Evolutionary conservation across 2,888 invertebrate species (phyloP).

Genomic region (Emmelina monodactyla): DNA sequence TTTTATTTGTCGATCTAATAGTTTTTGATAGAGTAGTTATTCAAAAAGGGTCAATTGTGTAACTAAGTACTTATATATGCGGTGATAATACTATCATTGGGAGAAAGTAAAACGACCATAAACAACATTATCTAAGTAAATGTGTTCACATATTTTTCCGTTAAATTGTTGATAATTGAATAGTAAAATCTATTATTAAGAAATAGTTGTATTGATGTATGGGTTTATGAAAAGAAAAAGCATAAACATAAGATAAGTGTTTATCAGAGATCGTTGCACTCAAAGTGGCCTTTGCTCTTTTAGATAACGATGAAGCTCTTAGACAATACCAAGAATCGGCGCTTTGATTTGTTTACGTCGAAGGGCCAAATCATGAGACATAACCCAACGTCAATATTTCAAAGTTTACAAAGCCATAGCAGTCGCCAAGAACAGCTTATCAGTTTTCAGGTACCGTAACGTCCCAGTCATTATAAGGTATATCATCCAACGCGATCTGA

Average conservation of each 20-base stretch:
- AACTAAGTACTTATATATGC: no score
- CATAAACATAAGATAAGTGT: neutral
- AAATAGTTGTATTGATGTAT: neutral
- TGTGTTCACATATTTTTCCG: neutral
- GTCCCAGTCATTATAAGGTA: constrained; percentile 28
- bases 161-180: constrained; percentile 8
- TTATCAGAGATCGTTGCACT: constrained; percentile 40
- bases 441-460: constrained; percentile 30
- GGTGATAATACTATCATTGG: no score
- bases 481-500: constrained; percentile 31
- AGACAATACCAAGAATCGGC: neutral
- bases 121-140: no score
- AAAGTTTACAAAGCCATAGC: neutral
- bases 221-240: neutral
- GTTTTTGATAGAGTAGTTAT: no score
- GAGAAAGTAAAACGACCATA: no score
- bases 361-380: neutral
- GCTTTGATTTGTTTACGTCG: constrained; percentile 1
- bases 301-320: neutral
- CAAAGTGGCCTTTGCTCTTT: neutral
- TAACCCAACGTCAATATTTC: neutral
- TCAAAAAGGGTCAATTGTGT: no score
- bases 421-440: constrained; percentile 22
- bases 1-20: no score
- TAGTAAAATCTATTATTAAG: constrained; percentile 43